Percentiles rank a stretch among this genome's conserved stretches.
Conservation (phyloP, 2,113 vertebrate species). For the Melanotaenia duboulayi region DNA sequence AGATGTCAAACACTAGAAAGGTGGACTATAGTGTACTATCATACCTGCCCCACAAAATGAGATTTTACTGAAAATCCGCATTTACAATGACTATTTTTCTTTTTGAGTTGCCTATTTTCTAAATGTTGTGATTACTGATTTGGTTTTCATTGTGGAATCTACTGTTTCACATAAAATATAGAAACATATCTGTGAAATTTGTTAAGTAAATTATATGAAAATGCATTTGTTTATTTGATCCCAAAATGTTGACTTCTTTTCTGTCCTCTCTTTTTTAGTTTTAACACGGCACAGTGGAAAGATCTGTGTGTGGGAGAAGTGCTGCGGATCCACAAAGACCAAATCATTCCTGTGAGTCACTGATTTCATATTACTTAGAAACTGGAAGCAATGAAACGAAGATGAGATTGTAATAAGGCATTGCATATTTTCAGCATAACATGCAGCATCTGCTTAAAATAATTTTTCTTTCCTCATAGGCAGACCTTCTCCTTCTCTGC, state of each 20-base stretch:
- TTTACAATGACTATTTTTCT: neutral
- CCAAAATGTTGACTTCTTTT: neutral
- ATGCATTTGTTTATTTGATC: too few relatives aligned
- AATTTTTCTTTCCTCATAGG: constrained; percentile 68
- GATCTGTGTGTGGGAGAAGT: constrained; percentile 89
- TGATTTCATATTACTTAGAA: neutral
- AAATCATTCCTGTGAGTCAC: constrained; percentile 88
- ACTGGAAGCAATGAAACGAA: neutral
- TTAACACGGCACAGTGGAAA: constrained; percentile 83
- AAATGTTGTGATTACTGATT: neutral
- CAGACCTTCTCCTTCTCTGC: constrained; percentile 90
- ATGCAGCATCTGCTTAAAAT: too few relatives aligned
- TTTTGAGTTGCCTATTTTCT: neutral
- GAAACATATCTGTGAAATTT: neutral
- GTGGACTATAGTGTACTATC: neutral
- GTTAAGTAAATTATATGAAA: neutral
- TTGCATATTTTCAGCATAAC: too few relatives aligned
- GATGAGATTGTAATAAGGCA: too few relatives aligned
- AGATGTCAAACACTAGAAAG: neutral
- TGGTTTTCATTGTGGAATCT: too few relatives aligned
- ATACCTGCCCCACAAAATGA: neutral
- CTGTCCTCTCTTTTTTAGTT: constrained; percentile 75
- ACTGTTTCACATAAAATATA: neutral
- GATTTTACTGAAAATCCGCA: neutral
- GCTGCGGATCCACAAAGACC: constrained; percentile 86